These are phyloP conservation scores for Drosophila kanekoi DNA, from an alignment of 2,888 invertebrate species.

Conservation along the genomic window DNA sequence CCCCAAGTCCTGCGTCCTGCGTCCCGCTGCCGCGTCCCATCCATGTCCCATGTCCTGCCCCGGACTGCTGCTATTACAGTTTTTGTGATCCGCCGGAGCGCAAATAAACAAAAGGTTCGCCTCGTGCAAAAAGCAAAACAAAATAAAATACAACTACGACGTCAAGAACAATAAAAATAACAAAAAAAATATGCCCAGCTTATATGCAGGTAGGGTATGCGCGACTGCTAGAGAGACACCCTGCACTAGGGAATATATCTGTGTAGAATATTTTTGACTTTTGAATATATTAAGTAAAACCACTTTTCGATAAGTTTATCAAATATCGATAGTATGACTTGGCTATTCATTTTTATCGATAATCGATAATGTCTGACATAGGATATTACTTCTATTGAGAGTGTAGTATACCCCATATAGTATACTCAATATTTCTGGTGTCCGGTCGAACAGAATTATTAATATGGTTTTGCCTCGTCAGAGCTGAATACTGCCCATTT, in stretches of 20 bases:
- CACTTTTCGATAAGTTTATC: no score
- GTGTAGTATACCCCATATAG: no score
- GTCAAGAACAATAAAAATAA: constrained; percentile 36
- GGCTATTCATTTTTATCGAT: no score
- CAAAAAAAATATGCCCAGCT: background rate
- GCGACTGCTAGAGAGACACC: background rate
- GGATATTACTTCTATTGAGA: no score
- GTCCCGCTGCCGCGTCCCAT: background rate
- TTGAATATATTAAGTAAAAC: no score
- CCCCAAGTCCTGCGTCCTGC: constrained; percentile 17
- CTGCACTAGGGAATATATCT: background rate
- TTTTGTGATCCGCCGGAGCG: constrained; percentile 73
- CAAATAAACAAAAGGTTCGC: constrained; percentile 74
- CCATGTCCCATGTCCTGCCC: constrained; percentile 15
- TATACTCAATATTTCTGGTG: no score
- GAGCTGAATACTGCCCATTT: background rate
- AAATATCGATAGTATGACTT: no score
- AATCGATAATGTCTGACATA: no score
- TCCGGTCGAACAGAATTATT: background rate
- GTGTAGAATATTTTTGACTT: no score
- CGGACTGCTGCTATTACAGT: constrained; percentile 57
- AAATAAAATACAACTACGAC: constrained; percentile 68
- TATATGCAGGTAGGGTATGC: background rate
- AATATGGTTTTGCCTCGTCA: background rate
- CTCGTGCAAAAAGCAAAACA: constrained; percentile 49